Conservation (phyloP, 1,140 invertebrate species). For the Gryllus bimaculatus region DNA sequence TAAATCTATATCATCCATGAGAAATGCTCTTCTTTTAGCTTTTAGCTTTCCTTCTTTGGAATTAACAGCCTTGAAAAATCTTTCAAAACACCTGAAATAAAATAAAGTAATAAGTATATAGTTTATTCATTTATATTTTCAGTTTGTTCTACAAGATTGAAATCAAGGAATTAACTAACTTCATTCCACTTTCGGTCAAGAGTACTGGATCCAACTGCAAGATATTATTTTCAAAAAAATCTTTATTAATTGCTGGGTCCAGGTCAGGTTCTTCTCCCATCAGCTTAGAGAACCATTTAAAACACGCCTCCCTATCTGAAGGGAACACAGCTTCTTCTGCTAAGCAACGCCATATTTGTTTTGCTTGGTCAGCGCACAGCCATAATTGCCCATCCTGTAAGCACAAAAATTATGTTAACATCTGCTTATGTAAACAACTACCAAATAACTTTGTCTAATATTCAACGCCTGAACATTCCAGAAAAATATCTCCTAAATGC, state of each 20-base stretch:
- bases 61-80: constrained; percentile 97
- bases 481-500: too few species aligned
- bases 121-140: background rate
- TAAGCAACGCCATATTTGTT: constrained; percentile 94
- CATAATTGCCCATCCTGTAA: constrained; percentile 81
- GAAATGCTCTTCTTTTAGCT: constrained; percentile 67
- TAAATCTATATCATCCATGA: constrained; percentile 78
- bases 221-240: constrained; percentile 95
- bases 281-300: constrained; percentile 97
- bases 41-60: constrained; percentile 89
- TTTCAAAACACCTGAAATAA: constrained; percentile 63
- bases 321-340: constrained; percentile 87
- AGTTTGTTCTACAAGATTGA: background rate
- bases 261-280: constrained; percentile 97
- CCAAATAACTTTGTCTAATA: too few species aligned
- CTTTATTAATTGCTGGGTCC: constrained; percentile 90
- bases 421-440: background rate
- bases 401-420: background rate
- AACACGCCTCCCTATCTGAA: constrained; percentile 90
- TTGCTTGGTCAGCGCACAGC: constrained; percentile 92
- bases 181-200: constrained; percentile 92
- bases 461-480: too few species aligned
- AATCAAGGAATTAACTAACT: constrained; percentile 42
- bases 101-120: constrained; percentile 13
- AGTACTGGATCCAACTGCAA: constrained; percentile 83